Percentiles rank a stretch among this genome's conserved stretches.
Evolutionary conservation across 1,140 invertebrate species (phyloP).

Genomic region (Diorhabda elongata): DNA sequence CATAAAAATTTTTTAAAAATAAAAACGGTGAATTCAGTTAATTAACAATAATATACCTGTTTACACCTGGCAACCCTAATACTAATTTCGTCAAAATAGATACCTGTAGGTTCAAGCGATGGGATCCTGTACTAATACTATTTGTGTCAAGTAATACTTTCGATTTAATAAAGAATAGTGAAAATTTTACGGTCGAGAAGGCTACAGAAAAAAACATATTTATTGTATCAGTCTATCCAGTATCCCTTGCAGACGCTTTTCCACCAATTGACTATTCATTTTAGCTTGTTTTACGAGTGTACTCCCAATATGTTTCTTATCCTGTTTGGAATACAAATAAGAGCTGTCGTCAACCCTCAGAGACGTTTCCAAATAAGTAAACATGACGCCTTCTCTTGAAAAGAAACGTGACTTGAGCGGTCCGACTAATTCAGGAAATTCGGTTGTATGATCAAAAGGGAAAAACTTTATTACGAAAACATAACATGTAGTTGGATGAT

Average conservation of each 20-base stretch:
- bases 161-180: too few relatives aligned
- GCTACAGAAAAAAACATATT: background rate
- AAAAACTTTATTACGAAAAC: constrained; percentile 3
- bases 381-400: constrained; percentile 1
- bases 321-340: background rate
- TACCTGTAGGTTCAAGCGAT: too few relatives aligned
- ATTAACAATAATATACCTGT: too few relatives aligned
- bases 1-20: too few relatives aligned
- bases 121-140: too few relatives aligned
- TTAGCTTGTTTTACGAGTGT: background rate
- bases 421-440: background rate
- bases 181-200: too few relatives aligned
- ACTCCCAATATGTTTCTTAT: background rate
- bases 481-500: background rate
- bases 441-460: background rate
- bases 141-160: too few relatives aligned
- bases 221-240: background rate
- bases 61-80: too few relatives aligned
- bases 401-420: background rate
- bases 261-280: background rate
- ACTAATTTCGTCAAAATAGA: too few relatives aligned
- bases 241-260: background rate
- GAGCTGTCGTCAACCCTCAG: background rate
- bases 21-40: too few relatives aligned
- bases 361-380: constrained; percentile 2